Conservation (phyloP, 2,113 vertebrate genomes). For the Xenus cinereus region DNA sequence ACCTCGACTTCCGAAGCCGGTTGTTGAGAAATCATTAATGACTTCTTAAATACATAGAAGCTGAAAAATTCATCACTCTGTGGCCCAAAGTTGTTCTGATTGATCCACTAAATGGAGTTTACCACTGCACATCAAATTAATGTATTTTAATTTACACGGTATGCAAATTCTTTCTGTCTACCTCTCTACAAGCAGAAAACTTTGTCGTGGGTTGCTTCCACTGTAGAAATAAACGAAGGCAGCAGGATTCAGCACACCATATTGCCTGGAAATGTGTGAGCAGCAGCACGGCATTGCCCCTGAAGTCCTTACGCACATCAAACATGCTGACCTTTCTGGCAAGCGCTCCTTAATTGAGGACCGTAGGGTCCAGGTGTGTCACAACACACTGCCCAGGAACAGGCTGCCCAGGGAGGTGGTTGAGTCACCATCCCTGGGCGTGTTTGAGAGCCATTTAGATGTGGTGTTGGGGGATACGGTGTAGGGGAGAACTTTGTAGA, state of each 20-base stretch:
- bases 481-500: too few relatives aligned
- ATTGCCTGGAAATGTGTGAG: not conserved
- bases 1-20: not conserved
- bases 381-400: not conserved
- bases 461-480: too few relatives aligned
- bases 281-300: not conserved
- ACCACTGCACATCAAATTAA: not conserved
- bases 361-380: not conserved
- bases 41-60: not conserved
- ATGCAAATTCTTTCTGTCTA: not conserved
- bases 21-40: not conserved
- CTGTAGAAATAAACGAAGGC: not conserved
- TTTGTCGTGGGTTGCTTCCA: not conserved
- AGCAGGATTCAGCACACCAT: not conserved
- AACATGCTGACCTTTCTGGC: not conserved
- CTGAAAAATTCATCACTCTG: not conserved
- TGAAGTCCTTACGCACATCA: not conserved
- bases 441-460: too few relatives aligned
- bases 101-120: not conserved
- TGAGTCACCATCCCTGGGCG: too few relatives aligned
- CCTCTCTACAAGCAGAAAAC: not conserved
- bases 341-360: not conserved
- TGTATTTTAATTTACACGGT: not conserved
- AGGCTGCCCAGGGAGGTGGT: too few relatives aligned
- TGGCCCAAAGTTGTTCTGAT: not conserved